Evolutionary conservation across 1,140 invertebrate species (phyloP).

Genomic region (Aphelenchoides avenae): DNA sequence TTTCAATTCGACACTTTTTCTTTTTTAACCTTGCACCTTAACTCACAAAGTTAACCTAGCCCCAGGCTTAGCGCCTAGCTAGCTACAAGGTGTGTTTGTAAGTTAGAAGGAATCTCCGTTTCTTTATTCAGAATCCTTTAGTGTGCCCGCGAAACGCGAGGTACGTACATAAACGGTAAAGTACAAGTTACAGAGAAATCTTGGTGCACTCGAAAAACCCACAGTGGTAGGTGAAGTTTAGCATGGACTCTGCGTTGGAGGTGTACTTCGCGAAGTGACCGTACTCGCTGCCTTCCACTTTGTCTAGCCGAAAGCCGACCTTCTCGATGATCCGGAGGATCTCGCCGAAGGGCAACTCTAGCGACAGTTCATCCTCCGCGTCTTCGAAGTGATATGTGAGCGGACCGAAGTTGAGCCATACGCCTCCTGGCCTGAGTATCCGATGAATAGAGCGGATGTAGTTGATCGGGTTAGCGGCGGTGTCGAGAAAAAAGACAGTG

Average conservation of each 20-base stretch:
- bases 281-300: conserved; percentile 69
- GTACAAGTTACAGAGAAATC: too few species aligned
- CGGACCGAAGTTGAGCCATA: conserved; percentile 70
- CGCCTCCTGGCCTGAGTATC: conserved; percentile 72
- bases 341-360: conserved; percentile 86
- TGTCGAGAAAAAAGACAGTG: conserved; percentile 97
- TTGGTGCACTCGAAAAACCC: conserved; percentile 70
- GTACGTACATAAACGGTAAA: too few species aligned
- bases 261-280: conserved; percentile 78
- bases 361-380: conserved; percentile 78
- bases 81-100: too few species aligned
- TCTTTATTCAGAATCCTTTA: too few species aligned
- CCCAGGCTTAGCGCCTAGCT: too few species aligned
- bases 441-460: conserved; percentile 89
- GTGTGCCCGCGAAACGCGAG: too few species aligned
- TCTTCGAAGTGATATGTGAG: conserved; percentile 90
- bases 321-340: conserved; percentile 75
- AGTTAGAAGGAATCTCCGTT: too few species aligned
- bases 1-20: too few species aligned
- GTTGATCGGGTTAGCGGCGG: conserved; percentile 87
- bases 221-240: conserved; percentile 80
- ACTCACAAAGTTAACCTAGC: too few species aligned
- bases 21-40: too few species aligned
- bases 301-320: conserved; percentile 72
- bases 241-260: conserved; percentile 87